Base-by-base conservation (phyloP, 2,888 invertebrate species). In the Euspilapteryx auroguttella region DNA sequence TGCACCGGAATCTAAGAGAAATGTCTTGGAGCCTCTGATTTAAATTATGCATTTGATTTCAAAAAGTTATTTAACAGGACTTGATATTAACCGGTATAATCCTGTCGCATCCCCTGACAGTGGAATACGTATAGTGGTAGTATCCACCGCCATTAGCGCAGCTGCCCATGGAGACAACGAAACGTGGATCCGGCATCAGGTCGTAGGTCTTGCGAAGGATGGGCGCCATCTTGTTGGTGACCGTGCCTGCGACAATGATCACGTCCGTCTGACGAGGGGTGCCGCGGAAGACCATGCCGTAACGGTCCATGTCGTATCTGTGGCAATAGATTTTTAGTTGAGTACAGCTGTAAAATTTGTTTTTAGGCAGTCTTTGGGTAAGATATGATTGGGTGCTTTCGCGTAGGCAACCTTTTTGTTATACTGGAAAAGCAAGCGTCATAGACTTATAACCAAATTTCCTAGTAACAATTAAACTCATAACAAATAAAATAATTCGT, bases 211-310 rank as follows among this genome's bases (percentile, higher is more conserved):
- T 94, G 35, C 99, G 81, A 12, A 99, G 69, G 12, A 95, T 89
- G 3, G 98, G 98, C 28, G 99, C 99, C 99, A 99, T 99, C 79
- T 99, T 99, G 71, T 99, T 99, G 27, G 98, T 98, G 28, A 99
- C 77, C 0, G 99, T 99, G 9, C 99, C 99, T 28, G 99, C 98
- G 1, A 99, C 93, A 47, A 99, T 97, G 42, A 99, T 94, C 27
- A 94, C 89, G 76, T 99, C 99, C 2, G 95, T 88, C 75, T 99
- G 97, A 12, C 97, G 85, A 1, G 97, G 97, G 2, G 94, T 91
- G 2, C 96, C 97, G 44, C 99, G 83, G 61, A 99, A 99, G 4
- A 99, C 96, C 38, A 99, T 94, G 44, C 99, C 99, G 73, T 55
- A 81, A 38, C 96, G 86, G 75, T 99, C 98, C 97, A 99, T 98